phyloP scores from a whole-genome alignment of 2,888 invertebrate genomes.

The Cataglyphis albicans region DNA sequence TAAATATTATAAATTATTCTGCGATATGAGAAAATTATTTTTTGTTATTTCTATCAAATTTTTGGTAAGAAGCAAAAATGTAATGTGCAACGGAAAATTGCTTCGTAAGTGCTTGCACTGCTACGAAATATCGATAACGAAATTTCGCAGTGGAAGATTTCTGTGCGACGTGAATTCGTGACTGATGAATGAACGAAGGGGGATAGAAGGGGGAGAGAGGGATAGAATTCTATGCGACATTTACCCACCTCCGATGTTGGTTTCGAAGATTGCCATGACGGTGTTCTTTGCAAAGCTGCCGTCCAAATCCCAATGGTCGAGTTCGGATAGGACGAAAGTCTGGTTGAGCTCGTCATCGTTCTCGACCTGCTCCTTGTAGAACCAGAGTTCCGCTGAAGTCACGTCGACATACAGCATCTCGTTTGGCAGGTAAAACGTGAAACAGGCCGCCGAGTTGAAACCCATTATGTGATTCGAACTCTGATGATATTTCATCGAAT shows the following conservation, averaged over 20 bases:
- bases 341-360: constrained; percentile 89
- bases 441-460: constrained; percentile 90
- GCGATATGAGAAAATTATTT: constrained; percentile 37
- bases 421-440: constrained; percentile 92
- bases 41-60: constrained; percentile 32
- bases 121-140: neutral
- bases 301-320: constrained; percentile 91
- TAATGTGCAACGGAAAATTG: constrained; percentile 7
- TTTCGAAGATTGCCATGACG: constrained; percentile 92
- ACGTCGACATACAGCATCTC: constrained; percentile 92
- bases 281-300: constrained; percentile 91
- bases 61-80: constrained; percentile 11
- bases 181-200: constrained; percentile 18
- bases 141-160: constrained; percentile 37
- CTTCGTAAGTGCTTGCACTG: constrained; percentile 32
- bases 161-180: constrained; percentile 13
- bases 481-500: constrained; percentile 85
- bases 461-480: constrained; percentile 83
- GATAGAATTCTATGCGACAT: constrained; percentile 18
- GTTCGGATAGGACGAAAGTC: constrained; percentile 92
- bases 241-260: constrained; percentile 88
- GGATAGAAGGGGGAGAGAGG: neutral
- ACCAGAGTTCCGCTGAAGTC: constrained; percentile 93
- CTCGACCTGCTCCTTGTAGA: constrained; percentile 90
- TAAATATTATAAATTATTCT: neutral